Percentiles rank a stretch among this genome's conserved stretches.
These are phyloP conservation scores for Drosophila nigricruria DNA, from an alignment of 2,888 invertebrate species.

Conservation along the genomic window DNA sequence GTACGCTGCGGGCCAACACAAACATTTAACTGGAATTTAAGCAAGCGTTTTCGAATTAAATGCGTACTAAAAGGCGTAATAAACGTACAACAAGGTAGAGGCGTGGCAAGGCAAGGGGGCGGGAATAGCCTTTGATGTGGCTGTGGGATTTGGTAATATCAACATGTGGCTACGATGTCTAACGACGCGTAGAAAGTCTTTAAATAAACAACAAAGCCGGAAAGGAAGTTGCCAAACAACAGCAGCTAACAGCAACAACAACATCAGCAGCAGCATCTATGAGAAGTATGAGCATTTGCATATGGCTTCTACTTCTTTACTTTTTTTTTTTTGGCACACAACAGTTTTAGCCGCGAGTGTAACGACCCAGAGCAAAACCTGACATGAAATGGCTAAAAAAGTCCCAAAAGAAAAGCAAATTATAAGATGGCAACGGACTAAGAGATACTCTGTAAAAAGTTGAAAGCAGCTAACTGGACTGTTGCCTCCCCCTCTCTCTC, in stretches of 20 bases:
- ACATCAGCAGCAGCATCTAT: slow-evolving; percentile 41
- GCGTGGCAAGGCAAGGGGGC: neutral
- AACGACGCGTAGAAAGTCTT: slow-evolving; percentile 72
- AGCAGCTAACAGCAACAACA: slow-evolving; percentile 28
- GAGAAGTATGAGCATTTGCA: slow-evolving; percentile 61
- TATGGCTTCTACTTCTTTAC: slow-evolving; percentile 46
- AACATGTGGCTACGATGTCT: slow-evolving; percentile 69
- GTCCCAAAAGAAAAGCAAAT: slow-evolving; percentile 21
- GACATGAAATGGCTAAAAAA: slow-evolving; percentile 45
- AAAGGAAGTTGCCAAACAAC: slow-evolving; percentile 62
- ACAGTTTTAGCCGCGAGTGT: slow-evolving; percentile 44
- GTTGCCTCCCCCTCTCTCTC: too few species aligned
- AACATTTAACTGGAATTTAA: slow-evolving; percentile 72
- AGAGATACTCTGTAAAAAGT: neutral
- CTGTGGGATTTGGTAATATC: slow-evolving; percentile 68
- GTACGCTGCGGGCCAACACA: slow-evolving; percentile 33
- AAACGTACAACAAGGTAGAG: slow-evolving; percentile 33
- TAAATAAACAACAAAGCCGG: slow-evolving; percentile 67
- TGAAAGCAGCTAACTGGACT: neutral
- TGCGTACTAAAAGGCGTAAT: slow-evolving; percentile 68
- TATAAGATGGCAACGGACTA: neutral
- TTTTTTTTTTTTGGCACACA: slow-evolving; percentile 39
- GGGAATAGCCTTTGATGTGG: slow-evolving; percentile 63
- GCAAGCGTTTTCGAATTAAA: slow-evolving; percentile 39
- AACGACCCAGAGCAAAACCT: slow-evolving; percentile 61